A percentile compares a stretch with the other conserved stretches of the same genome.
Evolutionary conservation across 2,113 vertebrate species (phyloP).

Genomic region (Melanostigma gelatinosum): DNA sequence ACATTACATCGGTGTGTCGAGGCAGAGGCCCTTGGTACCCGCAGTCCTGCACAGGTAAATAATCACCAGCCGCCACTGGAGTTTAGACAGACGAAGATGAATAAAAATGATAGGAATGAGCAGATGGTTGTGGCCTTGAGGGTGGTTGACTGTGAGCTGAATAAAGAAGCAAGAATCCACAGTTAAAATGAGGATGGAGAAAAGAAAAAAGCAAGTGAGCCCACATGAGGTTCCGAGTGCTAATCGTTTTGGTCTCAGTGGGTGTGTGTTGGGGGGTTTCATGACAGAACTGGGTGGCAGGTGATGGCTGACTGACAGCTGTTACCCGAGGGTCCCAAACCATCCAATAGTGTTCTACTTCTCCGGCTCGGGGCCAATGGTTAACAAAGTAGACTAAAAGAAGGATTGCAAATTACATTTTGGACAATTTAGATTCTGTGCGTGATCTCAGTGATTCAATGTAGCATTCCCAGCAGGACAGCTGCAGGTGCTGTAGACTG

Average conservation of each 20-base stretch:
- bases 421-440: slow-evolving; percentile 32
- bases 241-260: slow-evolving; percentile 73
- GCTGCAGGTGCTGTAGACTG: slow-evolving; percentile 7
- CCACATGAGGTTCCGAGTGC: slow-evolving; percentile 60
- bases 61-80: slow-evolving; percentile 8
- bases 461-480: slow-evolving; percentile 9
- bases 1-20: not conserved
- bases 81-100: slow-evolving; percentile 15
- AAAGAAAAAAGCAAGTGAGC: slow-evolving; percentile 30
- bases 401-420: slow-evolving; percentile 33
- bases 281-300: slow-evolving; percentile 76
- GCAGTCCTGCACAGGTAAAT: slow-evolving; percentile 14
- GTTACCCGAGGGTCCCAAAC: slow-evolving; percentile 46
- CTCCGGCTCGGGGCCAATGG: slow-evolving; percentile 13
- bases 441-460: slow-evolving; percentile 25
- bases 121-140: slow-evolving; percentile 45
- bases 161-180: slow-evolving; percentile 45
- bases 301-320: slow-evolving; percentile 71
- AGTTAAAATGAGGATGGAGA: slow-evolving; percentile 24
- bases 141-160: slow-evolving; percentile 42
- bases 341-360: slow-evolving; percentile 56
- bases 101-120: slow-evolving; percentile 29
- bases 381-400: slow-evolving; percentile 38
- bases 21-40: not conserved
- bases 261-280: slow-evolving; percentile 24